These are phyloP conservation scores for Dusona sp. DNA, from an alignment of 2,888 invertebrate genomes.

Conservation along the genomic window DNA sequence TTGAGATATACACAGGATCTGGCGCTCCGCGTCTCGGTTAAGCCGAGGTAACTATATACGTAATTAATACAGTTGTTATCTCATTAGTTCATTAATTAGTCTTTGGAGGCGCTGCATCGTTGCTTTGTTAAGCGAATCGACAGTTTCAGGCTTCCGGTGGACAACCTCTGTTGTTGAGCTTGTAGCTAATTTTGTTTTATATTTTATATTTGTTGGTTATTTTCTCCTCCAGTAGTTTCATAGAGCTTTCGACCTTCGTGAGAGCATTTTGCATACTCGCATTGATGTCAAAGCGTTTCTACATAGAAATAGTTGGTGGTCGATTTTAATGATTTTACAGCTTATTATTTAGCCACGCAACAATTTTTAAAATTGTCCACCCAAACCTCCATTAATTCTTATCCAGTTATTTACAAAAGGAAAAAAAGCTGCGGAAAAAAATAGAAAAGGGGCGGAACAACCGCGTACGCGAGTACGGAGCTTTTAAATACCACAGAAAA, in stretches of 20 bases:
- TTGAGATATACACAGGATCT: conserved; percentile 74
- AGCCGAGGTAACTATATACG: conserved; percentile 35
- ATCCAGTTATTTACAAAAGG: conserved; percentile 76
- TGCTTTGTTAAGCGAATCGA: conserved; percentile 77
- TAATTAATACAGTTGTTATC: conserved; percentile 43
- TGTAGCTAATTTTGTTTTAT: neutral
- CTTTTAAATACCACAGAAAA: conserved; percentile 31
- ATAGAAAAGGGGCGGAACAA: conserved; percentile 8
- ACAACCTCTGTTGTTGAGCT: conserved; percentile 63
- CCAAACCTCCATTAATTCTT: conserved; percentile 79
- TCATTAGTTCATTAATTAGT: conserved; percentile 77
- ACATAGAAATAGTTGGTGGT: neutral
- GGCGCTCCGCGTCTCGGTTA: conserved; percentile 42
- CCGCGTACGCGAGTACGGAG: conserved; percentile 30
- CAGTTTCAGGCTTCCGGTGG: conserved; percentile 82
- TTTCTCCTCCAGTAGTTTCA: neutral
- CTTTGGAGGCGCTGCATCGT: conserved; percentile 84
- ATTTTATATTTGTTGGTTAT: conserved; percentile 3
- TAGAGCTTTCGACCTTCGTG: conserved; percentile 46
- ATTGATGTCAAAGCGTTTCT: conserved; percentile 53
- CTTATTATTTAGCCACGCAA: neutral
- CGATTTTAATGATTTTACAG: neutral
- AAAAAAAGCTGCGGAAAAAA: conserved; percentile 35
- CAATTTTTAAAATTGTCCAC: conserved; percentile 63
- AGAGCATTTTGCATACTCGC: conserved; percentile 52